A percentile compares a stretch with the other conserved stretches of the same genome.
Conservation (phyloP, 2,797 vertebrate species). For the Lateolabrax maculatus region DNA sequence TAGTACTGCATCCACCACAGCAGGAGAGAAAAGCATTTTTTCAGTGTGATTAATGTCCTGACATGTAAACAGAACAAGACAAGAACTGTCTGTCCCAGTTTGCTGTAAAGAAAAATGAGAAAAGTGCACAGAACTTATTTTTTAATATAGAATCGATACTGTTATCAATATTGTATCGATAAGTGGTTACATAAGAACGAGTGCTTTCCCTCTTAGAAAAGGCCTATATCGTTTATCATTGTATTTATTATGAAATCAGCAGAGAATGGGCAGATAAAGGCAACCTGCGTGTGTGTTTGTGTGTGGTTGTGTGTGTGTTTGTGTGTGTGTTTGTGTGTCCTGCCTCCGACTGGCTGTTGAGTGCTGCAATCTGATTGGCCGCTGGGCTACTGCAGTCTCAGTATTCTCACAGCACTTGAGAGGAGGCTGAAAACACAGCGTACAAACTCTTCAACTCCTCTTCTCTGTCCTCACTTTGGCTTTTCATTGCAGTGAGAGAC, state of each 20-base stretch:
- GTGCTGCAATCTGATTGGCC: conserved; percentile 76
- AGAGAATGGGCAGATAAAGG: conserved; percentile 21
- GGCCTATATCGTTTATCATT: background rate
- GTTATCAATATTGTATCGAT: background rate
- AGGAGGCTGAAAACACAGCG: conserved; percentile 58
- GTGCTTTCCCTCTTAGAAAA: background rate
- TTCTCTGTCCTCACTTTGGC: background rate
- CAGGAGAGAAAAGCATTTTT: background rate
- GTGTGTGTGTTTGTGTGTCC: conserved; percentile 35
- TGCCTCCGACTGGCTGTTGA: conserved; percentile 59
- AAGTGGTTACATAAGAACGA: background rate
- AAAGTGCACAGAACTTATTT: background rate
- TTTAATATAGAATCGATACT: background rate
- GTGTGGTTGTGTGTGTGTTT: conserved; percentile 20
- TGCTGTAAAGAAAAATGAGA: background rate
- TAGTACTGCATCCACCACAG: conserved; percentile 63
- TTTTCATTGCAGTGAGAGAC: background rate
- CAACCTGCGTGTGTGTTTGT: conserved; percentile 9
- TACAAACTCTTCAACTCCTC: conserved; percentile 29
- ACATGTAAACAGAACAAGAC: conserved; percentile 11
- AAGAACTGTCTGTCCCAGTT: background rate
- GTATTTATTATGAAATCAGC: conserved; percentile 22
- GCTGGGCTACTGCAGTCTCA: conserved; percentile 77
- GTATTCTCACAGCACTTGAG: conserved; percentile 63
- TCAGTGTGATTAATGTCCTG: background rate